Percentiles rank a stretch among this genome's conserved stretches.
Evolutionary conservation across 2,113 vertebrate genomes (phyloP).

Genomic region (Phalacrocorax pelagicus): DNA sequence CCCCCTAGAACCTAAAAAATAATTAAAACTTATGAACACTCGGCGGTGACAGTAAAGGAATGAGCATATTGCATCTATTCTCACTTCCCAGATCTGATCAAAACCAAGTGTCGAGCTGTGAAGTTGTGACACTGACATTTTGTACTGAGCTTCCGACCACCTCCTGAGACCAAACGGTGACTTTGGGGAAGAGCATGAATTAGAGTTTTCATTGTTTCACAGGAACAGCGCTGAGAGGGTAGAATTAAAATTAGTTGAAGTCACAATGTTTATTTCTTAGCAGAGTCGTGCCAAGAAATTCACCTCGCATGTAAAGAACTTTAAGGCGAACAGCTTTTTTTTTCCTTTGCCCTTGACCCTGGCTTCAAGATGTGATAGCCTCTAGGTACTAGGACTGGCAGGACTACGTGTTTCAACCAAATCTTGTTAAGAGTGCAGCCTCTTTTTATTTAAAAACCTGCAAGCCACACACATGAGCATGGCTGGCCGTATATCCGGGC

Average conservation of each 20-base stretch:
- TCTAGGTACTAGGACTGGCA: not conserved
- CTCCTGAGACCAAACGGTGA: conserved; percentile 41
- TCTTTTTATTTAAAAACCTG: not conserved
- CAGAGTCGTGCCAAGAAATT: not conserved
- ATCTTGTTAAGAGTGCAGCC: not conserved
- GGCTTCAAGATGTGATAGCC: not conserved
- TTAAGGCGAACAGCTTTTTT: not conserved
- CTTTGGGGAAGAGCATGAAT: conserved; percentile 39
- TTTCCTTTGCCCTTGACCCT: not conserved
- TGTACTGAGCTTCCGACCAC: conserved; percentile 9
- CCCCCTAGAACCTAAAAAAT: conserved; percentile 70
- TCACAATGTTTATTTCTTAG: not conserved
- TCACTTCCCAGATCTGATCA: conserved; percentile 33
- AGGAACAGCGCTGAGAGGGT: not conserved
- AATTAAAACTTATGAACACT: conserved; percentile 74
- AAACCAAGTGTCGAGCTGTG: conserved; percentile 10
- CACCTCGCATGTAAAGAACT: not conserved
- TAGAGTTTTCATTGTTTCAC: not conserved
- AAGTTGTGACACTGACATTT: conserved; percentile 3
- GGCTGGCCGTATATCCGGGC: not conserved
- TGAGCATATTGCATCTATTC: conserved; percentile 18
- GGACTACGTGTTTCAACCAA: not conserved
- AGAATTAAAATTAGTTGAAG: not conserved
- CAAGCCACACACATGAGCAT: fast-evolving
- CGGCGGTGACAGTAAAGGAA: not conserved